A percentile compares a stretch with the other conserved stretches of the same genome.
These are phyloP conservation scores for Cotesia glomerata DNA, from an alignment of 1,140 invertebrate genomes.

Conservation along the genomic window DNA sequence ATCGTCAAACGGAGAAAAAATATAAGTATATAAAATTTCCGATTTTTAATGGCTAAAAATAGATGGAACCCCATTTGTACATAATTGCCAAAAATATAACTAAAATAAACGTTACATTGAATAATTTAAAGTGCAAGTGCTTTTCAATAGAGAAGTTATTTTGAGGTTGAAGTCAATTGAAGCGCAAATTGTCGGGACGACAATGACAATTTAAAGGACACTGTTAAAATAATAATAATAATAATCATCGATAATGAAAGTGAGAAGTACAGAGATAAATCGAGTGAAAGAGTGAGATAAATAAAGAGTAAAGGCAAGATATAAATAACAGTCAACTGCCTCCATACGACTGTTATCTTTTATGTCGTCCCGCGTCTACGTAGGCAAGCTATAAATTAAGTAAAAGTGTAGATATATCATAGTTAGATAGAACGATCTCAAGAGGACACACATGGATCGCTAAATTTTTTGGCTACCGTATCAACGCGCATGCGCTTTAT, in stretches of 20 bases:
- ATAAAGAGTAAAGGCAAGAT: neutral
- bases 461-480: conserved; percentile 37
- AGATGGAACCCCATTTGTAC: no score
- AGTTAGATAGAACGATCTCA: conserved; percentile 64
- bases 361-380: conserved; percentile 33
- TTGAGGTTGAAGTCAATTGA: neutral
- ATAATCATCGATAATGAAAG: neutral
- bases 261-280: neutral
- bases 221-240: neutral
- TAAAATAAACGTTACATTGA: neutral
- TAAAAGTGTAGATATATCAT: conserved; percentile 61
- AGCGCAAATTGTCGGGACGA: conserved; percentile 25
- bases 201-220: conserved; percentile 3
- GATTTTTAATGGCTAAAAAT: no score
- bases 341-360: conserved; percentile 21
- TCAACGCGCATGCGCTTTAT: conserved; percentile 29
- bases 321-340: conserved; percentile 19
- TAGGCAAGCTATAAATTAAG: conserved; percentile 39
- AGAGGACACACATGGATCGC: conserved; percentile 53
- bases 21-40: no score
- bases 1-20: no score
- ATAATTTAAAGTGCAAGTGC: neutral
- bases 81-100: no score
- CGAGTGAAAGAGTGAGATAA: conserved; percentile 1
- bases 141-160: neutral